These are phyloP conservation scores for Tenthredo livida DNA, from an alignment of 2,888 invertebrate species.

Conservation along the genomic window DNA sequence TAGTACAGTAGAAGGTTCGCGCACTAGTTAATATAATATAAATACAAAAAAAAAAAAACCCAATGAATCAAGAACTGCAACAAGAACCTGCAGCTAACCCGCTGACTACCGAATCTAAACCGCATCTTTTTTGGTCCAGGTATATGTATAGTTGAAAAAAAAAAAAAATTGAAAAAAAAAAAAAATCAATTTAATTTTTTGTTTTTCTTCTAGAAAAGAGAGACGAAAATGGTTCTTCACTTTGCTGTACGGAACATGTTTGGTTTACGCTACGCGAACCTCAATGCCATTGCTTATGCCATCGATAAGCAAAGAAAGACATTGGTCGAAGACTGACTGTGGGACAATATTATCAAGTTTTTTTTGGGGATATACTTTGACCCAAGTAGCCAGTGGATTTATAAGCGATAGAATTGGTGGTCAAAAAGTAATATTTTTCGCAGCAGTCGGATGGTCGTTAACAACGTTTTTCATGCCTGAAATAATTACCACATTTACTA, in stretches of 20 bases:
- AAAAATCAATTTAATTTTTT: no score
- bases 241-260: slow-evolving; percentile 83
- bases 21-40: no score
- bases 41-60: no score
- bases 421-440: slow-evolving; percentile 82
- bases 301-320: slow-evolving; percentile 82
- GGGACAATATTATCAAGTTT: slow-evolving; percentile 86
- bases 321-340: slow-evolving; percentile 85
- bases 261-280: slow-evolving; percentile 84
- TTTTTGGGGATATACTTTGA: slow-evolving; percentile 88
- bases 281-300: slow-evolving; percentile 84
- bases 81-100: not conserved
- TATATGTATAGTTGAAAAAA: not conserved
- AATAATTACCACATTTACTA: slow-evolving; percentile 78
- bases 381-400: slow-evolving; percentile 82
- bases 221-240: slow-evolving; percentile 82
- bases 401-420: slow-evolving; percentile 83
- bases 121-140: slow-evolving; percentile 38
- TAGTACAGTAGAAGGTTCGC: not conserved
- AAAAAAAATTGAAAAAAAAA: no score
- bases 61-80: slow-evolving; percentile 2
- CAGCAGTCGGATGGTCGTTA: slow-evolving; percentile 82
- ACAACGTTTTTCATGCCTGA: slow-evolving; percentile 81
- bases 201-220: slow-evolving; percentile 76
- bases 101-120: slow-evolving; percentile 10